These are phyloP conservation scores for Trichogramma pretiosum DNA, from an alignment of 1,140 invertebrate species.

Conservation along the genomic window DNA sequence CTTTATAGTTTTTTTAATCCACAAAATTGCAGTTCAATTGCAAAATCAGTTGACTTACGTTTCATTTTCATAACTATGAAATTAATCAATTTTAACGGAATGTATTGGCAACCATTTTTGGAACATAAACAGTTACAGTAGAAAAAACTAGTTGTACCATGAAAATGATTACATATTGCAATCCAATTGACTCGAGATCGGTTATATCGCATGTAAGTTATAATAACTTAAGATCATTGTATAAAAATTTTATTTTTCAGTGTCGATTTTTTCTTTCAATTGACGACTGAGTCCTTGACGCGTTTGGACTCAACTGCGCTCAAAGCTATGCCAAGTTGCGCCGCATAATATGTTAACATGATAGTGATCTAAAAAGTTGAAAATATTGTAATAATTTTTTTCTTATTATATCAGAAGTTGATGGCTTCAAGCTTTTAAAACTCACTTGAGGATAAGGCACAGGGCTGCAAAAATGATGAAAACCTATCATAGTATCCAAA, in stretches of 20 bases:
- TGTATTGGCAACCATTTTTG: no score
- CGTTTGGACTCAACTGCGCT: conserved; percentile 59
- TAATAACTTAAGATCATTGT: no score
- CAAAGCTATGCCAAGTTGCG: conserved; percentile 75
- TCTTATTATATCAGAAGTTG: conserved; percentile 8
- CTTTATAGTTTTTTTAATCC: no score
- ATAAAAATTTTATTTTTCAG: not conserved
- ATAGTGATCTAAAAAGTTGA: conserved; percentile 55
- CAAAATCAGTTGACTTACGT: no score
- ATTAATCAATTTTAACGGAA: no score
- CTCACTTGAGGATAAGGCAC: conserved; percentile 63
- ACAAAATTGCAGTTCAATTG: no score
- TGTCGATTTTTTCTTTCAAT: no score
- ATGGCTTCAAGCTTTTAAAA: not conserved
- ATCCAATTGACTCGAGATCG: no score
- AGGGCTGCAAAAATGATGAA: conserved; percentile 63
- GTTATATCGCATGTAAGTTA: no score
- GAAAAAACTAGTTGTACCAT: no score
- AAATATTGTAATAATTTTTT: conserved; percentile 17
- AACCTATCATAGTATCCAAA: conserved; percentile 71
- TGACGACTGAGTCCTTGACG: conserved; percentile 19
- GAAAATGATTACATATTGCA: not conserved
- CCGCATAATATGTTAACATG: conserved; percentile 83
- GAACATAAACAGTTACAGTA: no score
- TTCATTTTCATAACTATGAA: no score